These are phyloP conservation scores for Zaprionus ornatus DNA, from an alignment of 1,140 invertebrate genomes.

Conservation along the genomic window DNA sequence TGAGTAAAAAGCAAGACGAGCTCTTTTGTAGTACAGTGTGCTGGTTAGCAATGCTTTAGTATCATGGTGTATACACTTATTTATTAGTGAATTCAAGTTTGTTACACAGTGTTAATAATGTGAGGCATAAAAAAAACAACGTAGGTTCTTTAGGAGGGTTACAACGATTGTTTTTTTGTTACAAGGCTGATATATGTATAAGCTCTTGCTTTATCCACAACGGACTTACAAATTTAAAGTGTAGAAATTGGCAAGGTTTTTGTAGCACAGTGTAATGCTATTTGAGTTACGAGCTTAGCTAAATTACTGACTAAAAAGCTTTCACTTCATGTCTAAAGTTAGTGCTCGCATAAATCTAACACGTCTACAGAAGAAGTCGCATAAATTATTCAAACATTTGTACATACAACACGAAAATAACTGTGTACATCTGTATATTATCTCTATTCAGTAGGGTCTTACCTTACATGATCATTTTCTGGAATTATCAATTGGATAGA, in stretches of 20 bases:
- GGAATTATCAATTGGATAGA: not conserved
- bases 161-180: too few relatives aligned
- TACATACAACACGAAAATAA: not conserved
- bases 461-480: too few relatives aligned
- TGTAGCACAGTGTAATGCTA: not conserved
- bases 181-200: too few relatives aligned
- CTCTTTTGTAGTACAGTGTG: not conserved
- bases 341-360: not conserved
- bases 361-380: not conserved
- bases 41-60: not conserved
- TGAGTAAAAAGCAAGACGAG: slow-evolving; percentile 25
- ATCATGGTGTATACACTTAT: not conserved
- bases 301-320: not conserved
- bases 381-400: not conserved
- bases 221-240: not conserved
- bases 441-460: not conserved
- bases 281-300: not conserved
- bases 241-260: not conserved
- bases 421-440: not conserved
- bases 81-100: not conserved
- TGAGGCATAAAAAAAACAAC: too few relatives aligned
- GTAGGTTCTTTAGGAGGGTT: too few relatives aligned
- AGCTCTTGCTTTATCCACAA: too few relatives aligned
- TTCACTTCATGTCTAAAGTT: not conserved
- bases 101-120: not conserved